These are phyloP conservation scores for Lepidurus packardi DNA, from an alignment of 1,140 invertebrate genomes.

Conservation along the genomic window DNA sequence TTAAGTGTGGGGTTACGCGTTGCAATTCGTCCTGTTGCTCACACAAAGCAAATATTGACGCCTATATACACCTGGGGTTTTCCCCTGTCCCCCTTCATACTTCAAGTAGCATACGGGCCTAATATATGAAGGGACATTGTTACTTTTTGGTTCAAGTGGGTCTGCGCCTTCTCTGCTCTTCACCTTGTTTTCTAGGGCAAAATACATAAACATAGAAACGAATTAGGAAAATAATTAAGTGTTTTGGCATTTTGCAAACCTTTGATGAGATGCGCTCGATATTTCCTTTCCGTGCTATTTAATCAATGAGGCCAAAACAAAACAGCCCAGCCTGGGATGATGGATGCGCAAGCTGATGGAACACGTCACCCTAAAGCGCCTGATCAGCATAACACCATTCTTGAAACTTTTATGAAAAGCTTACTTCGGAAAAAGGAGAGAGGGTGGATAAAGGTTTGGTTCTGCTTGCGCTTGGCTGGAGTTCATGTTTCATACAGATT, in stretches of 20 bases:
- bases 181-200: too few relatives aligned
- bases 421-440: not conserved
- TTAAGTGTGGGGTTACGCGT: not conserved
- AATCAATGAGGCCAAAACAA: not conserved
- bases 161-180: too few relatives aligned
- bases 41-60: slow-evolving; percentile 11
- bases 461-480: too few relatives aligned
- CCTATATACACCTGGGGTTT: not conserved
- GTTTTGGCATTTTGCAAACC: not conserved
- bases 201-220: too few relatives aligned
- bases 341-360: not conserved
- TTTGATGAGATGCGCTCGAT: not conserved
- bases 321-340: not conserved
- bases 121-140: too few relatives aligned
- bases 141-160: too few relatives aligned
- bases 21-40: not conserved
- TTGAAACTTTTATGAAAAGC: not conserved
- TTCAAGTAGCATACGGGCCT: too few relatives aligned
- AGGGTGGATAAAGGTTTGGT: not conserved
- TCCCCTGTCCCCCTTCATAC: too few relatives aligned
- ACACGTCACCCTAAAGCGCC: slow-evolving; percentile 9
- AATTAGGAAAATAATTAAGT: not conserved
- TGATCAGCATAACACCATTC: not conserved
- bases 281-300: not conserved
- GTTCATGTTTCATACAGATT: slow-evolving; percentile 13